Percentiles rank a stretch among this genome's conserved stretches.
Conservation (phyloP, 2,888 invertebrate genomes). For the Lasioglossum malachurum region DNA sequence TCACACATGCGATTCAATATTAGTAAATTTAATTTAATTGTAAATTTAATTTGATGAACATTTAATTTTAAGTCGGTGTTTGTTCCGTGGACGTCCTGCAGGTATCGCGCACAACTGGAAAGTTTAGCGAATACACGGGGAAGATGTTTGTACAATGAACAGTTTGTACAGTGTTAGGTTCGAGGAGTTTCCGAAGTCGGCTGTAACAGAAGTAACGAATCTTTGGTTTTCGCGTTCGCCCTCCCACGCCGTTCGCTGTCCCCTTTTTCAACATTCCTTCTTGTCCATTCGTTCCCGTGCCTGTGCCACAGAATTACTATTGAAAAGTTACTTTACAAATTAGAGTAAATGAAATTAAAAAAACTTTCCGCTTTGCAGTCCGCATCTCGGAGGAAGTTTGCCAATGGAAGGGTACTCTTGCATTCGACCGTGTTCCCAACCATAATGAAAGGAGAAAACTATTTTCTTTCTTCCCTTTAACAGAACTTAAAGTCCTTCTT, state of each 20-base stretch:
- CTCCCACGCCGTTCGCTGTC: slow-evolving; percentile 15
- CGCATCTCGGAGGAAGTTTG: slow-evolving; percentile 77
- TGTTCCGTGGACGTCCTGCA: neutral
- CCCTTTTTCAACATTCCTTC: slow-evolving; percentile 18
- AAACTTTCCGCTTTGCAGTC: slow-evolving; percentile 78
- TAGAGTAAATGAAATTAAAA: slow-evolving; percentile 83
- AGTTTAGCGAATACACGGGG: neutral
- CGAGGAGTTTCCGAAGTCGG: slow-evolving; percentile 67
- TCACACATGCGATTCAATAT: neutral
- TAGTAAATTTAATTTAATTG: neutral
- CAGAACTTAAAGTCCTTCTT: slow-evolving; percentile 43
- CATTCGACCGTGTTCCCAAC: slow-evolving; percentile 78
- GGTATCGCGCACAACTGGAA: neutral
- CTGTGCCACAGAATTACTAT: slow-evolving; percentile 77
- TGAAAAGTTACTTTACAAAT: slow-evolving; percentile 84
- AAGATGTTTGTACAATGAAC: neutral
- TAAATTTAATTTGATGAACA: neutral
- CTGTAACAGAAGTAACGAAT: slow-evolving; percentile 76
- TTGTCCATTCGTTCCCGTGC: slow-evolving; percentile 47
- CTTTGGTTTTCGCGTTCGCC: slow-evolving; percentile 52
- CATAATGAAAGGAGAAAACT: slow-evolving; percentile 80
- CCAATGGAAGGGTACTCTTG: slow-evolving; percentile 76
- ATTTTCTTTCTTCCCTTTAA: slow-evolving; percentile 58
- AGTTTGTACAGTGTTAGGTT: neutral
- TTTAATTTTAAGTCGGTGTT: neutral